These are phyloP conservation scores for Cistogaster globosa DNA, from an alignment of 2,888 invertebrate species.

Conservation along the genomic window DNA sequence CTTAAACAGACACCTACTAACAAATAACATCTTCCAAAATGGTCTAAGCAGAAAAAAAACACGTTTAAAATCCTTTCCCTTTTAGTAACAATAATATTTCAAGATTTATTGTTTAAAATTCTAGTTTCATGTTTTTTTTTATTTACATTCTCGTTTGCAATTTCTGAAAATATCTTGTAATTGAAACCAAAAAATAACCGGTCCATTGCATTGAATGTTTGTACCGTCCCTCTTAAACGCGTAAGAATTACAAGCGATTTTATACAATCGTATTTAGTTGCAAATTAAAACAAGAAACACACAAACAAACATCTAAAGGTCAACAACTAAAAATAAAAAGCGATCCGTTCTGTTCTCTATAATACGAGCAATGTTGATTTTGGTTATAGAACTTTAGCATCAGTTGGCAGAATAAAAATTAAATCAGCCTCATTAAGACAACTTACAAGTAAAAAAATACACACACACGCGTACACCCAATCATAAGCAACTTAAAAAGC, in stretches of 20 bases:
- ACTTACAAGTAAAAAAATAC: slow-evolving; percentile 33
- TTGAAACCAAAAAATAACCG: slow-evolving; percentile 20
- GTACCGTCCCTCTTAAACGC: background rate
- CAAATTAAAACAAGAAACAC: slow-evolving; percentile 9
- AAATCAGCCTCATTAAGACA: slow-evolving; percentile 55
- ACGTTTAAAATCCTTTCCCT: background rate
- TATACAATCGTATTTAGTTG: background rate
- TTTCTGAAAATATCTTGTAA: slow-evolving; percentile 18
- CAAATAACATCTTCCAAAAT: too few species aligned
- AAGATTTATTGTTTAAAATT: background rate
- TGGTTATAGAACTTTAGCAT: slow-evolving; percentile 58
- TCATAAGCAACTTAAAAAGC: slow-evolving; percentile 39
- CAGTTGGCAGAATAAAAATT: background rate
- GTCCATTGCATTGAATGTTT: background rate
- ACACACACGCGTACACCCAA: background rate
- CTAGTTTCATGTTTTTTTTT: background rate
- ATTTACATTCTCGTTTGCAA: background rate
- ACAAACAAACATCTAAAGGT: slow-evolving; percentile 42
- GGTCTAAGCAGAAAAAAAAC: too few species aligned
- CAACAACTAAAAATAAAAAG: slow-evolving; percentile 57
- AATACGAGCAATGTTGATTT: background rate
- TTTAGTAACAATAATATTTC: background rate
- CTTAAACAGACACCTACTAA: too few species aligned
- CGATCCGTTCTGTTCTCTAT: slow-evolving; percentile 45
- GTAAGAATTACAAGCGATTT: slow-evolving; percentile 6